These are phyloP conservation scores for Manis pentadactyla DNA, from an alignment of 2,797 vertebrate genomes.

Conservation along the genomic window DNA sequence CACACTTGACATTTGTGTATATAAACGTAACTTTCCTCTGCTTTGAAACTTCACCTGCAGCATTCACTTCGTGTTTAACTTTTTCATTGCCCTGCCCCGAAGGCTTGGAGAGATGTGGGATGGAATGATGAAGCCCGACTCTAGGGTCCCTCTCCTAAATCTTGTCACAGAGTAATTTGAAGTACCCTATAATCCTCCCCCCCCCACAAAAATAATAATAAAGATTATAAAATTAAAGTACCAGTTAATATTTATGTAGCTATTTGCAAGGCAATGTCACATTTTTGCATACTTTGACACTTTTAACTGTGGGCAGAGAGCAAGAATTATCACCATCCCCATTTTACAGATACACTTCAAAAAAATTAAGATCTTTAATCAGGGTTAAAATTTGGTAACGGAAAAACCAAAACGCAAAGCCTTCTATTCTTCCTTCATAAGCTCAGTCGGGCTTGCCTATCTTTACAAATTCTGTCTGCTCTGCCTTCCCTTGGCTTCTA, in stretches of 20 bases:
- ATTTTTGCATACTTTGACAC: background rate
- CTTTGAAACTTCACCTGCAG: background rate
- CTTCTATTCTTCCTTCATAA: background rate
- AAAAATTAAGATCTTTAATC: background rate
- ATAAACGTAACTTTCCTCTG: background rate
- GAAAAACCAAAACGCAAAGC: background rate
- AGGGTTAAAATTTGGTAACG: background rate
- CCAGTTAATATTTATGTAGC: background rate
- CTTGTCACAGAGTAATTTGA: background rate
- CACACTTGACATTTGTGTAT: background rate
- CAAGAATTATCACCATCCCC: background rate
- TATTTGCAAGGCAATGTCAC: background rate
- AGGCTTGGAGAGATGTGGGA: background rate
- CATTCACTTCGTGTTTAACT: background rate
- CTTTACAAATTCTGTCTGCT: background rate
- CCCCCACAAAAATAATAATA: background rate
- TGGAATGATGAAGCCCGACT: background rate
- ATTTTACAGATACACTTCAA: background rate
- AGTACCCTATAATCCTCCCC: background rate
- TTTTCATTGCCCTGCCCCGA: background rate
- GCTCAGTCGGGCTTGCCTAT: background rate
- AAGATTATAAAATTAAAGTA: background rate
- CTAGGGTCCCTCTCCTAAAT: background rate
- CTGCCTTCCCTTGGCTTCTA: background rate
- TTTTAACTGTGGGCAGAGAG: background rate